Evolutionary conservation across 2,113 vertebrate species (phyloP).

Genomic region (Protobothrops flavoviridis): DNA sequence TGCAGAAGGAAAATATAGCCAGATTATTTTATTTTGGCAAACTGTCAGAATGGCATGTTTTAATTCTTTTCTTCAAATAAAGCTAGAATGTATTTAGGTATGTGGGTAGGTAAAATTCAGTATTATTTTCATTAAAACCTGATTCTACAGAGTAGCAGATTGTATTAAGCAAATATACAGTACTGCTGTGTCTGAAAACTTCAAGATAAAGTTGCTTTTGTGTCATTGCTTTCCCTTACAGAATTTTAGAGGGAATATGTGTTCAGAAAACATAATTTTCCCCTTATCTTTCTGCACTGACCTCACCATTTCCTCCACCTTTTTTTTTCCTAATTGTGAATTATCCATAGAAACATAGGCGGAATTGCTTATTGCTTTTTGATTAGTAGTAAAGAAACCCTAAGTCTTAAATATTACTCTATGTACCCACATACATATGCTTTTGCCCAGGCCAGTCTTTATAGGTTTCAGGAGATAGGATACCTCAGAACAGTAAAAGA

Average conservation of each 20-base stretch:
- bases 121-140: background rate
- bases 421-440: background rate
- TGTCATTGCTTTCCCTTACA: background rate
- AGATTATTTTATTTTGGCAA: background rate
- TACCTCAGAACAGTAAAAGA: background rate
- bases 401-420: background rate
- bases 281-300: background rate
- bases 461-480: background rate
- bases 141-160: background rate
- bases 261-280: background rate
- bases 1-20: background rate
- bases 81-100: background rate
- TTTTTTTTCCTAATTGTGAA: background rate
- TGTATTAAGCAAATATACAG: background rate
- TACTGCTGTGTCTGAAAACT: background rate
- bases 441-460: background rate
- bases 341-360: background rate
- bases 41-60: background rate
- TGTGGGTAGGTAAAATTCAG: background rate
- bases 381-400: background rate
- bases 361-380: background rate
- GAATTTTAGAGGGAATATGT: background rate
- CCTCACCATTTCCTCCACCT: background rate
- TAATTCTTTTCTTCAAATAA: background rate
- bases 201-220: background rate